Conservation (phyloP, 2,888 invertebrate species). For the Parochlus steinenii region DNA sequence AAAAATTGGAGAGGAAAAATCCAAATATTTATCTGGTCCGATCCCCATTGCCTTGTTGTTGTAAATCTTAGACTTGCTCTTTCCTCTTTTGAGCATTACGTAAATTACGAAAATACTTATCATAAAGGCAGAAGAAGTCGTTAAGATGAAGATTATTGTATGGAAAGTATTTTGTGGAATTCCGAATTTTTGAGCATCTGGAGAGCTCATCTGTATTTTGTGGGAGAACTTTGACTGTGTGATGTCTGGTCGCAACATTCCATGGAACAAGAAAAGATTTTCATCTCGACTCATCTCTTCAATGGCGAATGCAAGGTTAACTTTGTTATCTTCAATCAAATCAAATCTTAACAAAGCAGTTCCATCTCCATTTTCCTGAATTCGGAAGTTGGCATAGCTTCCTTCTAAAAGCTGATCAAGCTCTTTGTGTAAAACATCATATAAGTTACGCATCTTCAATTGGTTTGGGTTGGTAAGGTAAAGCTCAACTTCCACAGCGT, state of each 20-base stretch:
- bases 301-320: conserved; percentile 61
- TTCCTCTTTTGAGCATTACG: conserved; percentile 52
- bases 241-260: conserved; percentile 38
- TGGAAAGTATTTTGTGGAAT: conserved; percentile 40
- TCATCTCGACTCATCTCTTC: conserved; percentile 50
- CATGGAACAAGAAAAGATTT: conserved; percentile 21
- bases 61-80: conserved; percentile 14
- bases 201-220: conserved; percentile 16
- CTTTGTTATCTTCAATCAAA: conserved; percentile 53
- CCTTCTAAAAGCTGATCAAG: conserved; percentile 27
- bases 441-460: conserved; percentile 28
- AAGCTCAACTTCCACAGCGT: conserved; percentile 56
- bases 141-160: conserved; percentile 58
- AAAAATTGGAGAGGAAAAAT: conserved; percentile 29
- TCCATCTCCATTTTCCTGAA: conserved; percentile 35
- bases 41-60: conserved; percentile 15
- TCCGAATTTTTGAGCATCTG: conserved; percentile 19
- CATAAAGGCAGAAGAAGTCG: conserved; percentile 62
- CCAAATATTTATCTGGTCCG: conserved; percentile 23
- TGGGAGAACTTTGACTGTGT: conserved; percentile 47
- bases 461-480: conserved; percentile 48
- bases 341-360: conserved; percentile 39
- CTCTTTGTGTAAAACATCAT: conserved; percentile 31
- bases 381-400: conserved; percentile 35
- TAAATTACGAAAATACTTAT: conserved; percentile 60